Percentiles rank a stretch among this genome's conserved stretches.
Evolutionary conservation across 2,797 vertebrate genomes (phyloP).

Genomic region (Typhlichthys eigenmanni): DNA sequence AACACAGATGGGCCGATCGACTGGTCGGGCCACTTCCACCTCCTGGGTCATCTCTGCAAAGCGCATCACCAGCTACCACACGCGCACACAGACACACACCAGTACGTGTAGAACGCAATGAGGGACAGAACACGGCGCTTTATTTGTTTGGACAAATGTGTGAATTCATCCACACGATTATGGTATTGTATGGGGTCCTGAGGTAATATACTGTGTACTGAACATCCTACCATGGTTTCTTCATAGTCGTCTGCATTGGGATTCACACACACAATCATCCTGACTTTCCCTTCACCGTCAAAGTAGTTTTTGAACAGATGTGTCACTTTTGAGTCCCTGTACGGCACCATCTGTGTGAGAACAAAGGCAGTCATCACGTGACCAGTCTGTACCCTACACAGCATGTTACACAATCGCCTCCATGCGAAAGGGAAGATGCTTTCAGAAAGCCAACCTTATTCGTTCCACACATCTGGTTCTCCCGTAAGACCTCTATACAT

Average conservation of each 20-base stretch:
- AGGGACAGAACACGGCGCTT: no score
- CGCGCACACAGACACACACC: not conserved
- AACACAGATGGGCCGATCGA: slow-evolving; percentile 86
- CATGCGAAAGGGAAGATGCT: not conserved
- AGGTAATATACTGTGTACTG: no score
- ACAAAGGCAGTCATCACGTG: not conserved
- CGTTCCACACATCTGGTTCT: slow-evolving; percentile 89
- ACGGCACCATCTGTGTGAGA: slow-evolving; percentile 91
- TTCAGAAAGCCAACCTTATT: slow-evolving; percentile 82
- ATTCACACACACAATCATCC: slow-evolving; percentile 96
- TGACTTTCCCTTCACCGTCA: slow-evolving; percentile 95
- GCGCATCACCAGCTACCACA: slow-evolving; percentile 90
- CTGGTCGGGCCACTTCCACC: slow-evolving; percentile 89
- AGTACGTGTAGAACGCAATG: not conserved
- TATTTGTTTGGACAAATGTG: not conserved
- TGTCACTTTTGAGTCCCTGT: slow-evolving; percentile 96
- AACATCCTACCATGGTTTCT: slow-evolving; percentile 87
- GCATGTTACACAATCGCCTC: not conserved
- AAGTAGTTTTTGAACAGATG: slow-evolving; percentile 99
- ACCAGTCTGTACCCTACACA: not conserved
- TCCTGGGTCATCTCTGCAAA: slow-evolving; percentile 98
- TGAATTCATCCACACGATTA: not conserved
- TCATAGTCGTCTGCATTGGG: slow-evolving; percentile 96
- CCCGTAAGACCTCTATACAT: slow-evolving; percentile 92
- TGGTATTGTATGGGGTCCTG: not conserved